A percentile compares a stretch with the other conserved stretches of the same genome.
These are phyloP conservation scores for Acrossocheilus wenchowensis DNA, from an alignment of 2,797 vertebrate species.

Conservation along the genomic window DNA sequence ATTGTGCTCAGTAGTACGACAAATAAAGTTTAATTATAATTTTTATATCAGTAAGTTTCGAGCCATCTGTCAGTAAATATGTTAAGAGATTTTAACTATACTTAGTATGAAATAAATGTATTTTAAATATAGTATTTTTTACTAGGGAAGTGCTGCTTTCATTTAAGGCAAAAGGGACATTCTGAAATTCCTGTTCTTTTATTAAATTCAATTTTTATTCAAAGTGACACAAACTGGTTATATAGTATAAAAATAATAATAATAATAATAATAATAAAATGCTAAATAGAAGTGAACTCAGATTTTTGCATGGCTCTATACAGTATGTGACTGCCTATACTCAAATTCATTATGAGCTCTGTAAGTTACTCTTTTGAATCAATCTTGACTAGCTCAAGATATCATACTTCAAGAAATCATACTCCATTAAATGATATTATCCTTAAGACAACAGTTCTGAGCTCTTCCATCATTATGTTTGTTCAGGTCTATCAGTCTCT, in stretches of 20 bases:
- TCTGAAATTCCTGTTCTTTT: not conserved
- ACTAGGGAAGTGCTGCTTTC: not conserved
- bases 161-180: not conserved
- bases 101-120: no score
- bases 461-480: not conserved
- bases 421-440: not conserved
- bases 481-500: slow-evolving; percentile 10
- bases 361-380: not conserved
- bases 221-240: not conserved
- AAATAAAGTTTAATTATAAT: no score
- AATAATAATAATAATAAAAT: no score
- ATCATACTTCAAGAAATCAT: not conserved
- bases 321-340: not conserved
- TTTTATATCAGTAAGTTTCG: no score
- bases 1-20: no score
- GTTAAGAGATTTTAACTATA: no score
- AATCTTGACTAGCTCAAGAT: not conserved
- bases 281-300: not conserved
- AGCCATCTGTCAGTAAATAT: no score
- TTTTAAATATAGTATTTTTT: no score
- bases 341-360: not conserved
- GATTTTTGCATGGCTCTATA: not conserved
- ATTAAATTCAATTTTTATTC: not conserved
- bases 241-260: not conserved
- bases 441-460: not conserved